These are phyloP conservation scores for Aethes cnicana DNA, from an alignment of 2,888 invertebrate species.

Conservation along the genomic window DNA sequence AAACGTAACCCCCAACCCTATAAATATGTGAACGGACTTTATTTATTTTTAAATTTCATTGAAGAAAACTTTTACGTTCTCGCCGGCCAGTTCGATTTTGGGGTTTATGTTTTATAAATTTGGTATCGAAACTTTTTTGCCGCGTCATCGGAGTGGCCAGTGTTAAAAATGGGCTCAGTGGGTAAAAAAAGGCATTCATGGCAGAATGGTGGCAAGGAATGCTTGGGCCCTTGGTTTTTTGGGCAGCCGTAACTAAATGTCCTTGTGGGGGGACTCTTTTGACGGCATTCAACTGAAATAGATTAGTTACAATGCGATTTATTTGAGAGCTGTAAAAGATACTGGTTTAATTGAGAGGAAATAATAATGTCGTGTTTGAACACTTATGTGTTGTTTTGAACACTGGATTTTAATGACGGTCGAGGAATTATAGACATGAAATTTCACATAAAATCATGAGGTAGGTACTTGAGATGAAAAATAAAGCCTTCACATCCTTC, in stretches of 20 bases:
- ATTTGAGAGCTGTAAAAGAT: conserved; percentile 10
- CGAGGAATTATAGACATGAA: too few relatives aligned
- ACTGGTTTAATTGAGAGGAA: conserved; percentile 6
- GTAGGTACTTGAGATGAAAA: too few relatives aligned
- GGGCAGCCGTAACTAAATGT: conserved; percentile 65
- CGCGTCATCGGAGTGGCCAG: conserved; percentile 16
- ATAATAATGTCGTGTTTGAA: too few relatives aligned
- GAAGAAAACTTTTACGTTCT: conserved; percentile 48
- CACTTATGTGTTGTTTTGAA: too few relatives aligned
- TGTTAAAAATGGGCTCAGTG: conserved; percentile 9
- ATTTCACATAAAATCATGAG: too few relatives aligned
- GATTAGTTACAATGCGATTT: conserved; percentile 30
- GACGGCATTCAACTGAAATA: conserved; percentile 51
- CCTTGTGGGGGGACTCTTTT: conserved; percentile 55
- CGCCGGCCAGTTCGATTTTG: conserved; percentile 43
- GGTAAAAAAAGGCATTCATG: conserved; percentile 46
- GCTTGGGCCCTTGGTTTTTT: conserved; percentile 71
- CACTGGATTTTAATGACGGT: too few relatives aligned
- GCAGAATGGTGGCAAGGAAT: conserved; percentile 61
- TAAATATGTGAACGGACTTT: conserved; percentile 55
- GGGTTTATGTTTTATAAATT: conserved; percentile 45
- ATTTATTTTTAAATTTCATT: conserved; percentile 61
- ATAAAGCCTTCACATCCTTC: too few relatives aligned
- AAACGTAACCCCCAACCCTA: conserved; percentile 58
- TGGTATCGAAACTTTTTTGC: conserved; percentile 36